Evolutionary conservation across 2,113 vertebrate genomes (phyloP), one percentile per base, ranked within the genome.

Genomic region (Peromyscus polionotus): DNA sequence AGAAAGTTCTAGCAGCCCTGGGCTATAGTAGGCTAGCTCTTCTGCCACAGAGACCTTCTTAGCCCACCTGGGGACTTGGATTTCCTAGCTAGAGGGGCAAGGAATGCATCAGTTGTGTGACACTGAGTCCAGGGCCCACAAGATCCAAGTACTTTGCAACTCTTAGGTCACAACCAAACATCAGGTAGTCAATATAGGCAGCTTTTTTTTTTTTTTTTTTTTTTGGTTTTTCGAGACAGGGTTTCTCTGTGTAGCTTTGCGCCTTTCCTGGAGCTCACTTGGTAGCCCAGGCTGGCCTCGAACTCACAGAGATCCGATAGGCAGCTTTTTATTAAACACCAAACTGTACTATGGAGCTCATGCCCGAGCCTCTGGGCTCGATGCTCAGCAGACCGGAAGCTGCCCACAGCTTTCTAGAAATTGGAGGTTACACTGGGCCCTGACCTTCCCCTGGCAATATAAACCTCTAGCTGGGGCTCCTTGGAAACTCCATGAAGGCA

Each of bases 351-450:
- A 2, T 9, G 20, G 28, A 89, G 33, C 39, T 73, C 93, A 54
- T 0, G 1, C 85, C 75, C 13, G 54, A 48, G 67, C 31, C 45
- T 36, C 61, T 22, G 75, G 54, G 88, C 13, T 76, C 80, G 20
- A 36, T 16, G 31, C 61, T 79, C 39, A 28, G 39, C 16, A 24
- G 73, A 61, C 75, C 76, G 28, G 42, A 70, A 83, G 81, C 73
- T 51, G n/a, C 63, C 76, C 77, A 57, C 5, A 17, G 90, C 65
- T 95, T 87, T 73, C 92, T 91, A 28, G 77, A 95, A 94, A 84
- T 1, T 22, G 72, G 72, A 22, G n/a, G 57, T 57, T 31, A 36
- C 33, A 77, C 45, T 31, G 72, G 77, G 26, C 6, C 7, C 28
- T 9, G 8, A 63, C 70, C 89, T 54, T 65, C 45, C 61, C 14